Base-by-base conservation (phyloP, 1,140 invertebrate genomes). In the Whitmania pigra region DNA sequence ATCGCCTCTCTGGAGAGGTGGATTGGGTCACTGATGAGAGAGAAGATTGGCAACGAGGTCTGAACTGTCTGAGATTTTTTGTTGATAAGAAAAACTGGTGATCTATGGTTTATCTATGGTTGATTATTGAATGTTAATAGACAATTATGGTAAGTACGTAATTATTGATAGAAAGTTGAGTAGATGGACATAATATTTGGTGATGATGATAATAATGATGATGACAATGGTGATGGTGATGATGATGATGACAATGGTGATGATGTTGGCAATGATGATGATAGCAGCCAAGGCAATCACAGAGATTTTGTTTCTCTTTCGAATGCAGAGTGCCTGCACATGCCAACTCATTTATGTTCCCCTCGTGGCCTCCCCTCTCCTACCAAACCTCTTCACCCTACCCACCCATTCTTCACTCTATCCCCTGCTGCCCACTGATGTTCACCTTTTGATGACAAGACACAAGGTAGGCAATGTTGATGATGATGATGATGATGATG, bases 341-440 rank as follows among this genome's bases (percentile, higher is more conserved):
- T 31, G 36, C 13, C 85, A 87, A 78, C 82, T 88, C 53, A 82
- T 86, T 20, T 86, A 87, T 75, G 80, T 86, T 69, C 88, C 88
- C 57, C 81, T 89, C 55, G 87, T 88, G 72, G 79, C 85, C 31
- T 85, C 86, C 27, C 78, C 83, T 66, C 79, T 88, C 40, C 85
- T 84, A 71, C 84, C 85, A 78, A 79, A 84, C 69, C 73, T 88
- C 36, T 88, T 89, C 77, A 78, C 88, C 0, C 87, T 87, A 43
- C 88, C 88, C 49, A 82, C 85, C 66, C 88, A 86, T 77, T 79
- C 79, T 43, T 79, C 84, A 53, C 69, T 88, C n/a, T 87, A 86
- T 79, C 87, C 88, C 63, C 77, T 85, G 27, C 84, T 86, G 72
- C 68, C 74, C 3, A 74, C 77, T 25, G 79, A 80, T 74, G 60